Conservation (phyloP, 1,140 invertebrate species). For the Cataglyphis hispanica region DNA sequence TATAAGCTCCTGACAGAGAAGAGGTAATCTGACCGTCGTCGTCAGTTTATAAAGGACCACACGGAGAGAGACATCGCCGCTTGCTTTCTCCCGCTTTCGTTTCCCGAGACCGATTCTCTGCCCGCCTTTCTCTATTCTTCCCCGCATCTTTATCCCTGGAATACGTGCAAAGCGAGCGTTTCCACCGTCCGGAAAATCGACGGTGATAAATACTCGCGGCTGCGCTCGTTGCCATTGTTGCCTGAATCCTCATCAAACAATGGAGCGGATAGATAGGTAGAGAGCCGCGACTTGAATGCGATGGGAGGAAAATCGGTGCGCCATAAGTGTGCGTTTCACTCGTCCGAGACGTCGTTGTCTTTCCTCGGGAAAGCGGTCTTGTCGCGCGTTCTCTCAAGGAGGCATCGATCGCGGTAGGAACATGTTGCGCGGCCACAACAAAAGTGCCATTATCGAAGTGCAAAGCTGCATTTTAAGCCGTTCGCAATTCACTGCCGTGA, state of each 20-base stretch:
- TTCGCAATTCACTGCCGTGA: neutral
- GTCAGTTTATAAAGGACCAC: conserved; percentile 52
- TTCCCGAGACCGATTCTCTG: neutral
- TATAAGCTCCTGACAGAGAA: conserved; percentile 59
- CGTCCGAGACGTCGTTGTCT: conserved; percentile 31
- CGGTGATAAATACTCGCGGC: conserved; percentile 74
- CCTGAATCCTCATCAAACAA: conserved; percentile 76
- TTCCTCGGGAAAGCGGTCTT: conserved; percentile 9
- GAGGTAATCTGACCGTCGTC: conserved; percentile 58
- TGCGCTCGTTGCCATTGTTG: conserved; percentile 74
- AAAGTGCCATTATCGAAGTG: neutral
- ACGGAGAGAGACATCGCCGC: too few species aligned
- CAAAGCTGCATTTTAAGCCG: conserved; percentile 5
- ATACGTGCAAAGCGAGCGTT: conserved; percentile 47
- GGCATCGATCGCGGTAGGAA: conserved; percentile 34
- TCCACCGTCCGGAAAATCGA: conserved; percentile 68
- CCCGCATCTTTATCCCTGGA: conserved; percentile 3
- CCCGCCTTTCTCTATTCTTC: neutral
- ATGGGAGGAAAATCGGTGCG: conserved; percentile 41
- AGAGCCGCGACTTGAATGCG: conserved; percentile 34
- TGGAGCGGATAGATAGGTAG: conserved; percentile 70
- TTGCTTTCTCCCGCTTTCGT: neutral
- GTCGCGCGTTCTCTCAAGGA: conserved; percentile 19
- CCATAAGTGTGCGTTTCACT: conserved; percentile 51
- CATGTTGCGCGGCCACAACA: neutral